Evolutionary conservation across 1,140 invertebrate genomes (phyloP).

Genomic region (Hyles euphorbiae): DNA sequence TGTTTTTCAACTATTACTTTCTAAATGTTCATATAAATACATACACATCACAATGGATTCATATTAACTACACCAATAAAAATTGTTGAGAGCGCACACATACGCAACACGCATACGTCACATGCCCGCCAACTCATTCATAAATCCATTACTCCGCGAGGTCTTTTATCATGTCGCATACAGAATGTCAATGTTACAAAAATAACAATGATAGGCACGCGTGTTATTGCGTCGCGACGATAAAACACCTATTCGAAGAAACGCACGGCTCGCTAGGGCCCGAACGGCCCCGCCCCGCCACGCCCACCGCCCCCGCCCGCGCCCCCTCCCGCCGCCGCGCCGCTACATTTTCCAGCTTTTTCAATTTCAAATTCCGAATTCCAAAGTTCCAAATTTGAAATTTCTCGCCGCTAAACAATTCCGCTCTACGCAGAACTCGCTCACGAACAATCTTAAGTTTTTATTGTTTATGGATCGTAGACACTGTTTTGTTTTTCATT

Average conservation of each 20-base stretch:
- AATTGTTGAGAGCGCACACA: too few relatives aligned
- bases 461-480: neutral
- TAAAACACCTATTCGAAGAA: conserved; percentile 10
- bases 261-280: conserved; percentile 17
- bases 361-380: conserved; percentile 59
- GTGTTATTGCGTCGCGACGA: conserved; percentile 7
- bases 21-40: too few relatives aligned
- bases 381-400: conserved; percentile 34
- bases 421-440: conserved; percentile 17
- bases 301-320: conserved; percentile 47
- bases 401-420: conserved; percentile 38
- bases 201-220: conserved; percentile 9
- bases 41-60: too few relatives aligned
- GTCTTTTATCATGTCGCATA: conserved; percentile 11
- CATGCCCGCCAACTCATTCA: too few relatives aligned
- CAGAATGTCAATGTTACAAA: conserved; percentile 9
- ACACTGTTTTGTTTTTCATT: too few relatives aligned
- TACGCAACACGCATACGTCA: too few relatives aligned
- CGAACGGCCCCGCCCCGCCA: conserved; percentile 34
- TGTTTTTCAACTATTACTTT: too few relatives aligned
- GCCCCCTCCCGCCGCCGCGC: conserved; percentile 27
- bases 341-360: conserved; percentile 37
- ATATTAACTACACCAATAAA: too few relatives aligned
- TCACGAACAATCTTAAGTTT: conserved; percentile 26
- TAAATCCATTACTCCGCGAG: conserved; percentile 3